These are phyloP conservation scores for Seriola rivoliana DNA, from an alignment of 2,113 vertebrate genomes.

Conservation along the genomic window DNA sequence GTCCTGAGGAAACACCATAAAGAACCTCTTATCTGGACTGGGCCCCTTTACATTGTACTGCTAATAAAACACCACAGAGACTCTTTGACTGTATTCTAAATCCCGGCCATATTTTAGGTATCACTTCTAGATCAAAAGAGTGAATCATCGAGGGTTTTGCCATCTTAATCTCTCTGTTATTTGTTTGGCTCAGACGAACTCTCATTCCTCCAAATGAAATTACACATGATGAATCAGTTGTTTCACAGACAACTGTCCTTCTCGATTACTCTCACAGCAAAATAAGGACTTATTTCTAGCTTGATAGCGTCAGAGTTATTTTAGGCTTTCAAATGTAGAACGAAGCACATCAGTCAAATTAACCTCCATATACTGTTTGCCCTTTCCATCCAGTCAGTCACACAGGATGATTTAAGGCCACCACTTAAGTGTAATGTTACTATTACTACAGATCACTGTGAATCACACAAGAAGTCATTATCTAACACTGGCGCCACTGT, in stretches of 20 bases:
- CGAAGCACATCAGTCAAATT: slow-evolving; percentile 45
- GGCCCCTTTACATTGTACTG: slow-evolving; percentile 72
- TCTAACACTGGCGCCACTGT: slow-evolving; percentile 69
- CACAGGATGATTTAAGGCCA: slow-evolving; percentile 54
- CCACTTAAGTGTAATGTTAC: slow-evolving; percentile 56
- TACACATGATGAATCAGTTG: slow-evolving; percentile 41
- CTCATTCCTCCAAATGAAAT: slow-evolving; percentile 53
- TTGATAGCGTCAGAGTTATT: slow-evolving; percentile 36
- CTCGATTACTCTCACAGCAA: slow-evolving; percentile 36
- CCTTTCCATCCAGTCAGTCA: slow-evolving; percentile 52
- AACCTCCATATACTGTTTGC: slow-evolving; percentile 31
- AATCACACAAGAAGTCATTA: slow-evolving; percentile 65
- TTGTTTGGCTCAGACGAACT: slow-evolving; percentile 33
- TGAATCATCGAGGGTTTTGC: slow-evolving; percentile 29
- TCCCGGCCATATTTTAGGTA: slow-evolving; percentile 63
- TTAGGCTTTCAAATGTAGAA: slow-evolving; percentile 24
- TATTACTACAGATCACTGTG: slow-evolving; percentile 57
- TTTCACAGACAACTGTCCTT: slow-evolving; percentile 38
- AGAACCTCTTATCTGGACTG: slow-evolving; percentile 75
- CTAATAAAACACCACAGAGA: slow-evolving; percentile 74
- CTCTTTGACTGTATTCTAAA: slow-evolving; percentile 69
- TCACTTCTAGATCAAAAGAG: slow-evolving; percentile 52
- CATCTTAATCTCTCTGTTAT: slow-evolving; percentile 34
- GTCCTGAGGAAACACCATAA: slow-evolving; percentile 75
- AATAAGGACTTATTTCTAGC: slow-evolving; percentile 22